Percentiles rank a stretch among this genome's conserved stretches.
These are phyloP conservation scores for Notoglanidium macrostoma DNA, from an alignment of 2,797 vertebrate species.

Conservation along the genomic window DNA sequence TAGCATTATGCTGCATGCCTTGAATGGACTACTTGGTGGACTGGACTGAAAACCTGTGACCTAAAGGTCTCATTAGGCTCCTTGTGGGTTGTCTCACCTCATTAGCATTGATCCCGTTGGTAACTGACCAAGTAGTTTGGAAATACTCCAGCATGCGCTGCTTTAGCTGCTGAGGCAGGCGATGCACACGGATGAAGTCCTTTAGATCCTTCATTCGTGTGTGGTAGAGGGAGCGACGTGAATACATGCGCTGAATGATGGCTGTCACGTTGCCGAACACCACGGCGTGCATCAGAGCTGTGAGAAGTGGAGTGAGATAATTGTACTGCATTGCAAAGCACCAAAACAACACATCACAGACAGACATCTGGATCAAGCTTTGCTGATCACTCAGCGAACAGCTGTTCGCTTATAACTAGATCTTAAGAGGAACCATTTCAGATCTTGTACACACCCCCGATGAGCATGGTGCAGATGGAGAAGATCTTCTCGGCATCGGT, in stretches of 20 bases:
- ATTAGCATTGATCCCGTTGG: conserved; percentile 92
- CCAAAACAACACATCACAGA: neutral
- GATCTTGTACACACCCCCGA: conserved; percentile 79
- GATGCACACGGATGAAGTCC: conserved; percentile 92
- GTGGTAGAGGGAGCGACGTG: conserved; percentile 92
- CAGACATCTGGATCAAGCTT: neutral
- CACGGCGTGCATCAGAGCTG: conserved; percentile 95
- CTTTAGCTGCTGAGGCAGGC: conserved; percentile 90
- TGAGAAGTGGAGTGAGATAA: neutral
- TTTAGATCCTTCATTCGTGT: conserved; percentile 95
- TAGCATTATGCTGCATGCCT: too few species aligned
- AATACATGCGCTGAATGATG: conserved; percentile 98
- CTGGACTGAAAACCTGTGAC: neutral
- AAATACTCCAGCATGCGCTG: conserved; percentile 96
- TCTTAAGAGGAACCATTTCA: neutral
- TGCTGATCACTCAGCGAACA: neutral
- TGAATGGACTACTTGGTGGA: neutral
- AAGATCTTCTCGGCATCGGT: conserved; percentile 95
- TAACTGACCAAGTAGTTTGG: conserved; percentile 96
- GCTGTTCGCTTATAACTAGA: neutral
- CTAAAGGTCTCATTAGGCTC: neutral
- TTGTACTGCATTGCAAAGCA: neutral
- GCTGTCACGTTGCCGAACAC: conserved; percentile 96
- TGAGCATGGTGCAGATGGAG: conserved; percentile 97
- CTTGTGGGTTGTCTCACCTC: conserved; percentile 75